These are phyloP conservation scores for Amiota communis DNA, from an alignment of 2,888 invertebrate species.

Conservation along the genomic window DNA sequence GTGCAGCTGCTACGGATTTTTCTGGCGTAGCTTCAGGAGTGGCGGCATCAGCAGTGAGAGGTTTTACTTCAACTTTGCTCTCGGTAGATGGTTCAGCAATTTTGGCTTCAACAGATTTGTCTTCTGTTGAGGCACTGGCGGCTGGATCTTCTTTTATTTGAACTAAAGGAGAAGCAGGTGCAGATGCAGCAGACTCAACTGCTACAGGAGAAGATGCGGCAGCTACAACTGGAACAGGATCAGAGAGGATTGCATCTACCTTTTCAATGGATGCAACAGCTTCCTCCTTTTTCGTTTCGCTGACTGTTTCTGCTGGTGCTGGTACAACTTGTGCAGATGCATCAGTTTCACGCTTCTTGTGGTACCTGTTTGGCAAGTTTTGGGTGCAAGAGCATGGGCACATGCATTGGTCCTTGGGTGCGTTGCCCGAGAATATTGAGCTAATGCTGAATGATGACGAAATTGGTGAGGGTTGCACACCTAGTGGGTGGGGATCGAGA, in stretches of 20 bases:
- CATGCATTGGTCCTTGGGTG: constrained; percentile 70
- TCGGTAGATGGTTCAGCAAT: constrained; percentile 15
- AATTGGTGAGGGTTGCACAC: constrained; percentile 67
- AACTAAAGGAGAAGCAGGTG: neutral
- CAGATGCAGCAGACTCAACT: neutral
- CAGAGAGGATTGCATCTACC: constrained; percentile 12
- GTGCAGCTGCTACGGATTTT: constrained; percentile 33
- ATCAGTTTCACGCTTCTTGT: constrained; percentile 62
- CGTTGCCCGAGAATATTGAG: constrained; percentile 60
- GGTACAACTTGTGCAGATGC: constrained; percentile 7
- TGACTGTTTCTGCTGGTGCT: neutral
- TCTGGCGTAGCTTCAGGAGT: constrained; percentile 2
- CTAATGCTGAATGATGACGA: constrained; percentile 61
- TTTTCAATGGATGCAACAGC: constrained; percentile 17
- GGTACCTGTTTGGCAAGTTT: constrained; percentile 61
- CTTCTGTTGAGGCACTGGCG: neutral
- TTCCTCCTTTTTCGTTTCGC: neutral
- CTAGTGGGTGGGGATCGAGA: constrained; percentile 62
- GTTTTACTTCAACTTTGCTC: constrained; percentile 34
- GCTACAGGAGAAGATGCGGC: constrained; percentile 31
- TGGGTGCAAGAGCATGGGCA: constrained; percentile 71
- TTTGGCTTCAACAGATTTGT: neutral
- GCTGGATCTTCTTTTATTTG: constrained; percentile 9
- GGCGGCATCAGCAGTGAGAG: constrained; percentile 34
- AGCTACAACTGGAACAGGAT: constrained; percentile 3